phyloP scores from a whole-genome alignment of 2,113 vertebrate genomes.

The Beaufortia kweichowensis region DNA sequence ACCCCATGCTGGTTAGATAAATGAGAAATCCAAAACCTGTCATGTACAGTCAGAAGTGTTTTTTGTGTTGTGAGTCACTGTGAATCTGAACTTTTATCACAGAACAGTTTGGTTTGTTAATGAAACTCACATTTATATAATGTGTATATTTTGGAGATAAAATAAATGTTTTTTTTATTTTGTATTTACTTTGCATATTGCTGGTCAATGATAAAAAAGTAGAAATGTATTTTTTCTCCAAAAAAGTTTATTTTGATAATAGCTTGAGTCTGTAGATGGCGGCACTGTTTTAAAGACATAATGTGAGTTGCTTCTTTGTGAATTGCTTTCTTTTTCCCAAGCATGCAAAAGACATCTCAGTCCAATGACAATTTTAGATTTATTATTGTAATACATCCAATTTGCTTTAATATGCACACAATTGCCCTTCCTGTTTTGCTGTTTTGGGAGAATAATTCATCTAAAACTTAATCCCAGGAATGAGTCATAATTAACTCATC shows the following conservation, averaged over 20 bases:
- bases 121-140: not conserved
- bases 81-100: slow-evolving; percentile 55
- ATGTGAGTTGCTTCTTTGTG: slow-evolving; percentile 4
- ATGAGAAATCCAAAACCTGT: slow-evolving; percentile 22
- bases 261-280: slow-evolving; percentile 39
- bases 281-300: slow-evolving; percentile 20
- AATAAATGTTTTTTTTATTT: not conserved
- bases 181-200: too few species aligned
- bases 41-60: not conserved
- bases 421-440: too few species aligned
- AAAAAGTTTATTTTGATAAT: not conserved
- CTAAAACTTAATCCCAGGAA: too few species aligned
- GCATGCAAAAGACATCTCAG: not conserved
- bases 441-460: too few species aligned
- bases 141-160: not conserved
- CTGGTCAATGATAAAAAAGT: too few species aligned
- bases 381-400: not conserved
- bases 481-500: too few species aligned
- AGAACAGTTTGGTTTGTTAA: slow-evolving; percentile 26
- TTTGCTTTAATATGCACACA: not conserved
- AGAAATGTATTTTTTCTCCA: too few species aligned
- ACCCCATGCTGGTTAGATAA: slow-evolving; percentile 58
- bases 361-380: not conserved
- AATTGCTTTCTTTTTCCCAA: slow-evolving; percentile 15
- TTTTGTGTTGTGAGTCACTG: not conserved